Conservation (phyloP, 2,797 vertebrate species). For the Fistularia tabacaria region DNA sequence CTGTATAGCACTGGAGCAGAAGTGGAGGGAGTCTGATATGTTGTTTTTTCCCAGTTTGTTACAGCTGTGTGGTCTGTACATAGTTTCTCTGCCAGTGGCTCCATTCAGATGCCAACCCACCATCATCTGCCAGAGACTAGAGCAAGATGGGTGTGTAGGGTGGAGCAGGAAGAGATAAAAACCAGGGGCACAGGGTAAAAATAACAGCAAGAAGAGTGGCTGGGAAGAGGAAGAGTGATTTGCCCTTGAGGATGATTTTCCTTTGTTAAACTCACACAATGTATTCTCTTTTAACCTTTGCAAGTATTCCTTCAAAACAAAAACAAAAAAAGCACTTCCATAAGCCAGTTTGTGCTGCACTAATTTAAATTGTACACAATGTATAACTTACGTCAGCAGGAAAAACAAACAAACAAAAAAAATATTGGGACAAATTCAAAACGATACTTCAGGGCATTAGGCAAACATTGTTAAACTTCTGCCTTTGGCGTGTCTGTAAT, state of each 20-base stretch:
- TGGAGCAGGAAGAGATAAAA: constrained; percentile 66
- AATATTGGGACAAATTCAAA: constrained; percentile 37
- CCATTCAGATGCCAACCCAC: constrained; percentile 65
- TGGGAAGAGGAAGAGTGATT: constrained; percentile 50
- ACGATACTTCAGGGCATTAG: constrained; percentile 37
- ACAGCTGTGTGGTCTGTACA: constrained; percentile 50
- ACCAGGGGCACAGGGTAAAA: constrained; percentile 32
- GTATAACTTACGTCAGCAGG: background rate
- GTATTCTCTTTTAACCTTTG: constrained; percentile 24
- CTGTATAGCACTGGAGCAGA: constrained; percentile 43
- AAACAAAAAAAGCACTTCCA: constrained; percentile 1
- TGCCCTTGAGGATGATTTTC: constrained; percentile 64
- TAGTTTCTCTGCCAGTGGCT: constrained; percentile 57
- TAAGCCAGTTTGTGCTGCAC: background rate
- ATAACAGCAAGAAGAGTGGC: constrained; percentile 34
- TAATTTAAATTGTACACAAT: background rate
- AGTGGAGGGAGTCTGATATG: constrained; percentile 57
- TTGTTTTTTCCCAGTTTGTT: constrained; percentile 50
- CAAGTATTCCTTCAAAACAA: constrained; percentile 24
- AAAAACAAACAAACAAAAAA: background rate
- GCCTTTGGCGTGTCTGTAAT: constrained; percentile 51
- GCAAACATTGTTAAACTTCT: constrained; percentile 56
- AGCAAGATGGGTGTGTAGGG: constrained; percentile 67
- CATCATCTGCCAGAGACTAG: constrained; percentile 67
- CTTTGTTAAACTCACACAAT: constrained; percentile 50